Evolutionary conservation across 2,888 invertebrate species (phyloP), one percentile per base, ranked within the genome.

Genomic region (Lasiommata megera): DNA sequence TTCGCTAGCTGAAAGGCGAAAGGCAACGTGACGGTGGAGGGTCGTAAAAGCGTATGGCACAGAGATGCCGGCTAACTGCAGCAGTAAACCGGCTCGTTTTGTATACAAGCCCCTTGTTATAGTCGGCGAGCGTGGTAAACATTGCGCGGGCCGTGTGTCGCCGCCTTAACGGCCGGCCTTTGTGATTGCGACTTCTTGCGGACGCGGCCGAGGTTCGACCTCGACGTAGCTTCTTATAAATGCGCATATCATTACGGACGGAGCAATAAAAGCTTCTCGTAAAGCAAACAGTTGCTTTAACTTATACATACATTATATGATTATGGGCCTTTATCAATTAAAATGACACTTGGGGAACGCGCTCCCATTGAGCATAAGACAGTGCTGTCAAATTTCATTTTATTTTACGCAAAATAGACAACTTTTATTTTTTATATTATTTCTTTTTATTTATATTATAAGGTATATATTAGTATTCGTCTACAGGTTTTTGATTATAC

Each of bases 11-110:
- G 81, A 84, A 88, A 88, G 84, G 83, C 85, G 79, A 84, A 85
- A 83, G 83, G 84, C 84, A 80, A 82, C 77, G 82, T 85, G 85
- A 88, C 81, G 84, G 78, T 75, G 76, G 79, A 79, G 77, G 78
- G 77, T 89, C 89, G 81, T 90, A 89, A 90, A 90, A 88, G 72
- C 80, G 86, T 88, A 89, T 84, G 82, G 88, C 83, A 83, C 80
- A 88, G 88, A 88, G 88, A 74, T 84, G 84, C 88, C 88, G 89
- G 74, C 88, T 82, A 79, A 80, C 83, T 79, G 80, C 80, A 82
- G 88, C 76, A 85, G 89, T 90, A 89, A 89, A 89, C 80, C 77
- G 75, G 76, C 74, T 81, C 83, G 80, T 85, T 82, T 82, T 88
- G 86, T 89, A 89, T 88, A 88, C 88, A 88, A 72, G 72, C 74